A percentile compares a stretch with the other conserved stretches of the same genome.
phyloP scores from a whole-genome alignment of 2,113 vertebrate genomes.

The Megatriorchis doriae region DNA sequence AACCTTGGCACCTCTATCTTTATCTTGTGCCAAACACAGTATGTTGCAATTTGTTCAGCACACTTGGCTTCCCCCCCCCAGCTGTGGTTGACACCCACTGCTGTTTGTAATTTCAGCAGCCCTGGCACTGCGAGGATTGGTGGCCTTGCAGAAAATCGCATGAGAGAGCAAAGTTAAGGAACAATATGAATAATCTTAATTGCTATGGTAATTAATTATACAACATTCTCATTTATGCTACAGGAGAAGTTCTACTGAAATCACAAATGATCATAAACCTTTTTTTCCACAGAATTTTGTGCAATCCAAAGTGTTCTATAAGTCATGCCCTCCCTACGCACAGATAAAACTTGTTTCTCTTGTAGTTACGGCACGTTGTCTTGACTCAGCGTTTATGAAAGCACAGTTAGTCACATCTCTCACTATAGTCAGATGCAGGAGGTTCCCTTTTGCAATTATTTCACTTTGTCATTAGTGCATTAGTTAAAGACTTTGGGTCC shows the following conservation, averaged over 20 bases:
- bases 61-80: neutral
- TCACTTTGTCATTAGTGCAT: neutral
- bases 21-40: neutral
- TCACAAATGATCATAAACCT: accelerated
- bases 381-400: neutral
- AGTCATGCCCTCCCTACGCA: neutral
- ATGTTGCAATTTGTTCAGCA: neutral
- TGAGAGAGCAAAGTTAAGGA: neutral
- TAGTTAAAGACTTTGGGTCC: neutral
- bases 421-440: neutral
- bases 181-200: neutral
- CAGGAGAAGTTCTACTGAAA: neutral
- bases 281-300: neutral
- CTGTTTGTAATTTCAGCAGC: conserved; percentile 5
- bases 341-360: neutral
- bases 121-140: neutral
- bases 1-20: neutral
- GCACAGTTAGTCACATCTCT: neutral
- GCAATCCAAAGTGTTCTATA: neutral
- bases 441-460: neutral
- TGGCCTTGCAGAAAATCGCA: neutral
- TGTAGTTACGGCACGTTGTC: neutral
- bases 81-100: conserved; percentile 22
- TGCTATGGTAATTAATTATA: neutral
- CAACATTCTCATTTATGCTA: neutral